phyloP scores from a whole-genome alignment of 2,797 vertebrate species.

The Liparis tanakae region DNA sequence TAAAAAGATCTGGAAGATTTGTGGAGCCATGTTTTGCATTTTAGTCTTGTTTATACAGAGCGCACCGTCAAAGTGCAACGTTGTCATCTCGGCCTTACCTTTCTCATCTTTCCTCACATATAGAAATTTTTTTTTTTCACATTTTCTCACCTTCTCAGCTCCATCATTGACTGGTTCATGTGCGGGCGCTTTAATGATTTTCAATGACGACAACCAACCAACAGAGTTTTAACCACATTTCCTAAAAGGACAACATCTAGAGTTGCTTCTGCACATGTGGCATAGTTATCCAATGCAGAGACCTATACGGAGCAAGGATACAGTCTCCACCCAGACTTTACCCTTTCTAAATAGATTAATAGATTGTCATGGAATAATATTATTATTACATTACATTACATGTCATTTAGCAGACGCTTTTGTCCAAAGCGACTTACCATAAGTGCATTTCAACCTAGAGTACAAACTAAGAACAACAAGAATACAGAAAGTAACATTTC shows the following conservation, averaged over 20 bases:
- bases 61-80: neutral
- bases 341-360: slow-evolving; percentile 10
- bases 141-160: slow-evolving; percentile 17
- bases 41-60: slow-evolving; percentile 6
- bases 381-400: too few relatives aligned
- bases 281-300: neutral
- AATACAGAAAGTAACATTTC: too few relatives aligned
- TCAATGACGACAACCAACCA: slow-evolving; percentile 15
- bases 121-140: slow-evolving; percentile 18
- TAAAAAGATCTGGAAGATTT: neutral
- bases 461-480: too few relatives aligned
- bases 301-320: neutral
- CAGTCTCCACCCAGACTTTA: neutral
- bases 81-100: slow-evolving; percentile 11
- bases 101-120: neutral
- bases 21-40: slow-evolving; percentile 4
- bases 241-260: neutral
- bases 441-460: too few relatives aligned
- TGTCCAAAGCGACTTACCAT: too few relatives aligned
- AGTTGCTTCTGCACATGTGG: neutral
- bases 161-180: slow-evolving; percentile 12
- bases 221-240: neutral
- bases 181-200: slow-evolving; percentile 30
- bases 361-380: slow-evolving; percentile 21
- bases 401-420: too few relatives aligned